Percentiles rank a stretch among this genome's conserved stretches.
Evolutionary conservation across 2,888 invertebrate species (phyloP).

Genomic region (Cryptophagus acutangulus): DNA sequence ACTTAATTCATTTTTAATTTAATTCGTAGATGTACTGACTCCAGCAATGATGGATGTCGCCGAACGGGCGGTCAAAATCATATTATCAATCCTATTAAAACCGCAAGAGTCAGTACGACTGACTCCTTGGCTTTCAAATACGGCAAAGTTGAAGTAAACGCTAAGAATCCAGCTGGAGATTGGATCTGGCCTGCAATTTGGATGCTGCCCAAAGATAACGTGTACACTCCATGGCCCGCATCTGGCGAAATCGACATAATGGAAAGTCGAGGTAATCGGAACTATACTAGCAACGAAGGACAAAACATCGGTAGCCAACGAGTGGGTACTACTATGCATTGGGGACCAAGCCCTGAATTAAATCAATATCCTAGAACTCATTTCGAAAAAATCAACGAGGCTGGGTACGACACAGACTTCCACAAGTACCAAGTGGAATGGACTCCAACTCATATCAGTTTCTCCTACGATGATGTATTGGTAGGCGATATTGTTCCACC

Average conservation of each 20-base stretch:
- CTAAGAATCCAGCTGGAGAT: slow-evolving; percentile 66
- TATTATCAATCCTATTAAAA: slow-evolving; percentile 62
- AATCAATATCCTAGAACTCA: slow-evolving; percentile 55
- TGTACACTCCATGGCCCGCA: slow-evolving; percentile 64
- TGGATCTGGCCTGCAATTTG: slow-evolving; percentile 71
- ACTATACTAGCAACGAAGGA: slow-evolving; percentile 27
- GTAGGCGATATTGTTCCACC: slow-evolving; percentile 52
- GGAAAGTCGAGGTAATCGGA: slow-evolving; percentile 61
- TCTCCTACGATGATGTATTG: slow-evolving; percentile 53
- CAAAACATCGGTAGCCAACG: slow-evolving; percentile 56
- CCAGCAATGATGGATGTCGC: slow-evolving; percentile 53
- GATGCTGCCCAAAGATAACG: slow-evolving; percentile 61
- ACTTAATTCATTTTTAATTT: slow-evolving; percentile 19
- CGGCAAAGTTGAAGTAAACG: slow-evolving; percentile 60
- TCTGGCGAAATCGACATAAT: slow-evolving; percentile 70
- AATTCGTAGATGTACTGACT: slow-evolving; percentile 56
- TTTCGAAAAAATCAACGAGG: slow-evolving; percentile 40
- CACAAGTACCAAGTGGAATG: slow-evolving; percentile 64
- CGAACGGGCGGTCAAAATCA: slow-evolving; percentile 51
- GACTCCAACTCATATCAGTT: slow-evolving; percentile 53
- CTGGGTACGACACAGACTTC: slow-evolving; percentile 55
- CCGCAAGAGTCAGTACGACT: slow-evolving; percentile 60
- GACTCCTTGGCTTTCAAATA: slow-evolving; percentile 62
- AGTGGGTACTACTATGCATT: slow-evolving; percentile 61
- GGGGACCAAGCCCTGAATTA: slow-evolving; percentile 55